phyloP scores from a whole-genome alignment of 1,140 invertebrate species.

The Drosophila cardini region DNA sequence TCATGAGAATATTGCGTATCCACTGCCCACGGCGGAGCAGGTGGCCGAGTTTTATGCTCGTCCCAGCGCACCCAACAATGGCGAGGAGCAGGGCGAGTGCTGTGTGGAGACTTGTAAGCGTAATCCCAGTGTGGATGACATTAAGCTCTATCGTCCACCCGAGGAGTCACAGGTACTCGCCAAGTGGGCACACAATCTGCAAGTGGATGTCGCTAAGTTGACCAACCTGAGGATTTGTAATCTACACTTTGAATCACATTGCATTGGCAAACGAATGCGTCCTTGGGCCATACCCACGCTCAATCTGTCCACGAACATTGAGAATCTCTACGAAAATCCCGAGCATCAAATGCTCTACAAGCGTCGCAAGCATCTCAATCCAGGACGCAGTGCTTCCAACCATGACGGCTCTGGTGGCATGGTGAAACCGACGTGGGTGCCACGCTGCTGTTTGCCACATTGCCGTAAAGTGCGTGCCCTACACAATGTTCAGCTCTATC shows the following conservation, averaged over 20 bases:
- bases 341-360: conserved; percentile 71
- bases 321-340: conserved; percentile 79
- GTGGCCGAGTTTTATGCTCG: conserved; percentile 71
- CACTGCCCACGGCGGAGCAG: conserved; percentile 68
- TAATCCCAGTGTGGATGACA: conserved; percentile 78
- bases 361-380: conserved; percentile 51
- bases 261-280: conserved; percentile 78
- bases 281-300: conserved; percentile 79
- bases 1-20: conserved; percentile 68
- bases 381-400: conserved; percentile 4
- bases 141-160: conserved; percentile 76
- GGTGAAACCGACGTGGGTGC: conserved; percentile 73
- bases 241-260: conserved; percentile 76
- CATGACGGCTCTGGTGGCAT: not conserved
- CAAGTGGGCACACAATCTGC: conserved; percentile 79
- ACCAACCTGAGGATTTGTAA: conserved; percentile 69
- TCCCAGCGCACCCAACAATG: conserved; percentile 72
- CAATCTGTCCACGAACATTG: conserved; percentile 69
- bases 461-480: conserved; percentile 73
- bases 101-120: conserved; percentile 77
- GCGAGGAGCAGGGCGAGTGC: conserved; percentile 79
- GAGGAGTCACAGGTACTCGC: conserved; percentile 67
- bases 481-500: conserved; percentile 77
- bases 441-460: conserved; percentile 74
- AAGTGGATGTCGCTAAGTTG: conserved; percentile 57